A percentile compares a stretch with the other conserved stretches of the same genome.
phyloP scores from a whole-genome alignment of 1,140 invertebrate species.

The Dolichoris vasculosae region DNA sequence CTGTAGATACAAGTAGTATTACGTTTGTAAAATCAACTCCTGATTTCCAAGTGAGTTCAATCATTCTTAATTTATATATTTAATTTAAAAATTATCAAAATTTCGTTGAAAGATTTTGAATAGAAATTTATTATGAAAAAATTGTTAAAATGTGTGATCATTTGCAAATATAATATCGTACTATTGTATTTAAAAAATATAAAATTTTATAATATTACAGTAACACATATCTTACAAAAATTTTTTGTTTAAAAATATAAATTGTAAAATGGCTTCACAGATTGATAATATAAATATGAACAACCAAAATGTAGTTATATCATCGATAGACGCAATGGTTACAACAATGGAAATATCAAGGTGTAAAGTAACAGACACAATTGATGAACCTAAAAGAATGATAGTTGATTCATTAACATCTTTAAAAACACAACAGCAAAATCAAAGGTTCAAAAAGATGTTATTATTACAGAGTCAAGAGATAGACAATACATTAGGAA shows the following conservation, averaged over 20 bases:
- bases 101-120: background rate
- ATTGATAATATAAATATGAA: background rate
- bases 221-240: background rate
- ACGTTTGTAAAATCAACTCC: slow-evolving; percentile 37
- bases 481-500: slow-evolving; percentile 32
- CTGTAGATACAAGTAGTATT: background rate
- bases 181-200: background rate
- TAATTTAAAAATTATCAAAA: background rate
- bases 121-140: background rate
- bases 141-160: background rate
- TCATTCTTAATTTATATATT: background rate
- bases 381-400: background rate
- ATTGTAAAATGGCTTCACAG: background rate
- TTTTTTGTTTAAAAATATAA: background rate
- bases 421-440: slow-evolving; percentile 23
- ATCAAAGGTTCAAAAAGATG: slow-evolving; percentile 48
- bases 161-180: background rate
- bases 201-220: background rate
- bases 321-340: background rate
- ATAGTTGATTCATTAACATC: background rate
- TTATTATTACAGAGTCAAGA: slow-evolving; percentile 46
- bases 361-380: background rate
- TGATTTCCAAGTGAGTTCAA: slow-evolving; percentile 9
- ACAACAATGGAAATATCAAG: background rate
- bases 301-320: background rate